phyloP scores from a whole-genome alignment of 2,113 vertebrate species.

The Lepus europaeus region DNA sequence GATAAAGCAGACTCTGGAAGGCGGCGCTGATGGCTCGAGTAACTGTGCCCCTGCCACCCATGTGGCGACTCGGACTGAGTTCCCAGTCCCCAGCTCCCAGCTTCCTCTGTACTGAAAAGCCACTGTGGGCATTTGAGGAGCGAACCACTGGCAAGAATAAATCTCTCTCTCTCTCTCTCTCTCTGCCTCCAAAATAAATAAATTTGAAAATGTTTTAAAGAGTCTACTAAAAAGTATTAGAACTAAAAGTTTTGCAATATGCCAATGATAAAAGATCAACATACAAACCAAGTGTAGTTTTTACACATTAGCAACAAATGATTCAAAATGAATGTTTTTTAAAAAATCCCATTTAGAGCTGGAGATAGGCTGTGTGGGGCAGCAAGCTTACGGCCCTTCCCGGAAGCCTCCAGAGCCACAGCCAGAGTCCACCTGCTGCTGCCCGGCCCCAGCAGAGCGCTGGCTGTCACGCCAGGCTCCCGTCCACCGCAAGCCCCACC shows the following conservation, averaged over 20 bases:
- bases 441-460: background rate
- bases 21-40: too few species aligned
- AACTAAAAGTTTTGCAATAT: background rate
- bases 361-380: too few species aligned
- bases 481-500: background rate
- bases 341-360: background rate
- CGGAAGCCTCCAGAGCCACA: too few species aligned
- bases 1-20: too few species aligned
- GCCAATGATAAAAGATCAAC: background rate
- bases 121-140: too few species aligned
- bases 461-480: background rate
- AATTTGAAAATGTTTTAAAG: background rate
- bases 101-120: too few species aligned
- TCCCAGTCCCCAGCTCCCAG: too few species aligned
- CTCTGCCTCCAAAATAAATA: too few species aligned
- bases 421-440: background rate
- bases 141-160: too few species aligned
- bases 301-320: background rate
- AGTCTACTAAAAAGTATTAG: background rate
- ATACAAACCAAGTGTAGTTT: background rate
- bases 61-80: too few species aligned
- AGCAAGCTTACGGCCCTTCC: background rate
- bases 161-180: too few species aligned
- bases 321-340: background rate
- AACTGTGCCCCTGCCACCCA: too few species aligned